Conservation (phyloP, 2,888 invertebrate species). For the Cephus rjabovi region DNA sequence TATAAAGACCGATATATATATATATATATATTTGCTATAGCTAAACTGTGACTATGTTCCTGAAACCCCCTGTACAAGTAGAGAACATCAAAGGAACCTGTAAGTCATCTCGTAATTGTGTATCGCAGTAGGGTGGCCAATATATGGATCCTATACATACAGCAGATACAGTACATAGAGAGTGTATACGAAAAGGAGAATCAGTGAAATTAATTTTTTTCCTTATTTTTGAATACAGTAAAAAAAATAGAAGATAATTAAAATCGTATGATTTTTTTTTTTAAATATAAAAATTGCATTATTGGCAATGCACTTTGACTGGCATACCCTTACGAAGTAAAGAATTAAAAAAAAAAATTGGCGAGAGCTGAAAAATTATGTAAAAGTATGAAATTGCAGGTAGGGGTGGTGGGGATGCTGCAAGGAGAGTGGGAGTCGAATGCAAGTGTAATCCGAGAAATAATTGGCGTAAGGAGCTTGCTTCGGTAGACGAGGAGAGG, state of each 20-base stretch:
- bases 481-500: neutral
- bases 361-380: neutral
- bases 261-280: neutral
- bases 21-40: slow-evolving; percentile 26
- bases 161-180: neutral
- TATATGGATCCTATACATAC: neutral
- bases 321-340: slow-evolving; percentile 10
- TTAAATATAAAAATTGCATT: neutral
- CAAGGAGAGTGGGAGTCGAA: neutral
- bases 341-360: slow-evolving; percentile 7
- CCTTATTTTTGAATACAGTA: neutral
- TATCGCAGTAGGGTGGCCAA: neutral
- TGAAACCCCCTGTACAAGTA: slow-evolving; percentile 26
- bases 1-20: slow-evolving; percentile 25
- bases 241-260: neutral
- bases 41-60: slow-evolving; percentile 27
- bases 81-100: slow-evolving; percentile 51
- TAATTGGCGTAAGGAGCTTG: slow-evolving; percentile 62
- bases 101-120: slow-evolving; percentile 51
- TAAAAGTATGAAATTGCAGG: too few relatives aligned
- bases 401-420: neutral
- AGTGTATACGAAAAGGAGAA: neutral
- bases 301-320: neutral
- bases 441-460: slow-evolving; percentile 39
- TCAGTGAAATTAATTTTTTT: neutral